These are phyloP conservation scores for Argyresthia albistria DNA, from an alignment of 2,888 invertebrate species.

Conservation along the genomic window DNA sequence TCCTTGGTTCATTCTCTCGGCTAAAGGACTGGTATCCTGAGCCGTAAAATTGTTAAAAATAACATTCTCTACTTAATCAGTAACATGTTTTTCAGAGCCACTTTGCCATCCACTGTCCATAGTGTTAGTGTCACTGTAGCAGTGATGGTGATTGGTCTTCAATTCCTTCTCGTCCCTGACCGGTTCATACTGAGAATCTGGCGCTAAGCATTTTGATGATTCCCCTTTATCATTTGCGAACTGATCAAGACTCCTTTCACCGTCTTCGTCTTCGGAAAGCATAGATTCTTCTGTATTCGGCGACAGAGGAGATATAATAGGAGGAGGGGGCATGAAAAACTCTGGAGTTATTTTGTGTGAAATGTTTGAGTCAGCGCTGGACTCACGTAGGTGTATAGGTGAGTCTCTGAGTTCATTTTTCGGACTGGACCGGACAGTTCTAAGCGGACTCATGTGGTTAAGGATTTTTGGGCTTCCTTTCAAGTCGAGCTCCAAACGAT, in stretches of 20 bases:
- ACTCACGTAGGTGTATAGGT: constrained; percentile 29
- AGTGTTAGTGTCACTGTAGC: constrained; percentile 72
- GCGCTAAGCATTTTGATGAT: constrained; percentile 43
- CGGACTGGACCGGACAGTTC: constrained; percentile 34
- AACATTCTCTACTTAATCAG: constrained; percentile 30
- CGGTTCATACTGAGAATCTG: constrained; percentile 59
- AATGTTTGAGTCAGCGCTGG: constrained; percentile 28
- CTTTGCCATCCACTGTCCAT: constrained; percentile 81
- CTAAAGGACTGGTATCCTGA: no score
- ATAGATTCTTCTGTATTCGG: constrained; percentile 60
- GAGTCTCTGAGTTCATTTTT: constrained; percentile 33
- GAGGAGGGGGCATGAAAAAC: constrained; percentile 38
- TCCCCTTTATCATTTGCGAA: constrained; percentile 46
- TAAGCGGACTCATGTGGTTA: constrained; percentile 41
- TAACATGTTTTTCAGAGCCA: constrained; percentile 75
- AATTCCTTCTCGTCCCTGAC: constrained; percentile 47
- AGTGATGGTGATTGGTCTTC: constrained; percentile 62
- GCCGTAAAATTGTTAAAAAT: neutral
- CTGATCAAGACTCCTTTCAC: constrained; percentile 20
- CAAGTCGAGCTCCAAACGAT: neutral
- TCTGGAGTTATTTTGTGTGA: constrained; percentile 26
- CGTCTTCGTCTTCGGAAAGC: constrained; percentile 48
- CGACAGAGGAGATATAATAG: constrained; percentile 44
- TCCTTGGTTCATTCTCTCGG: no score
- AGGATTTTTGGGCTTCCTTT: constrained; percentile 50